Evolutionary conservation across 2,888 invertebrate genomes (phyloP), one percentile per base, ranked within the genome.

Genomic region (Harpalus rufipes): DNA sequence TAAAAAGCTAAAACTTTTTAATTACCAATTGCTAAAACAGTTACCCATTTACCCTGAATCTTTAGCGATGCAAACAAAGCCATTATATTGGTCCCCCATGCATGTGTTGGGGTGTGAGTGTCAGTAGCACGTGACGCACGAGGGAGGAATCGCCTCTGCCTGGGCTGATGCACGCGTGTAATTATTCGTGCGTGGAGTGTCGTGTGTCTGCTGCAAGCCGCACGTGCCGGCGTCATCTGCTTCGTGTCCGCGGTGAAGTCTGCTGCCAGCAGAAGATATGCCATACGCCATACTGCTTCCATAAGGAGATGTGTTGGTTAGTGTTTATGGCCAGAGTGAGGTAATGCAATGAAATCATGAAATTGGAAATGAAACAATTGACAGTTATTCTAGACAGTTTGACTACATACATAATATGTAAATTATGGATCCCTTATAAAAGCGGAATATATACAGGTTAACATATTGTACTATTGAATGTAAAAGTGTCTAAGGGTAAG

Each of bases 191-290:
- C 74, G 56, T 74, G 44, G 74, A 6, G 72, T 44, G 72, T 41
- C n/a, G 72, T 10, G 32, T 16, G 39, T 41, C 72, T 32, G 44
- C 72, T 25, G 72, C 56, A 18, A 7, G 44, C 21, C 14, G 44
- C 74, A 74, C 74, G 74, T 74, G 74, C 21, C 14, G 56, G 51
- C 74, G 74, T 74, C 74, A 74, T 74, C 74, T 74, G 74, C 44
- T 74, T 18, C 74, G 56, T 74, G 74, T 72, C 72, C 72, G 72
- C 25, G 41, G 72, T n/a, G 14, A 32, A 32, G 41, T 32, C 41
- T 16, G 39, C 56, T 44, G 51, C 74, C n/a, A 25, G 12, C 65
- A 18, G 25, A 10, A 21, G 63, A 18, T 14, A 61, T n/a, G 32
- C 12, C 25, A 63, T 63, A 21, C 32, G 32, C 12, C 25, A 63